Base-by-base conservation (phyloP, 2,888 invertebrate species). In the Carpatolechia fugitivella region DNA sequence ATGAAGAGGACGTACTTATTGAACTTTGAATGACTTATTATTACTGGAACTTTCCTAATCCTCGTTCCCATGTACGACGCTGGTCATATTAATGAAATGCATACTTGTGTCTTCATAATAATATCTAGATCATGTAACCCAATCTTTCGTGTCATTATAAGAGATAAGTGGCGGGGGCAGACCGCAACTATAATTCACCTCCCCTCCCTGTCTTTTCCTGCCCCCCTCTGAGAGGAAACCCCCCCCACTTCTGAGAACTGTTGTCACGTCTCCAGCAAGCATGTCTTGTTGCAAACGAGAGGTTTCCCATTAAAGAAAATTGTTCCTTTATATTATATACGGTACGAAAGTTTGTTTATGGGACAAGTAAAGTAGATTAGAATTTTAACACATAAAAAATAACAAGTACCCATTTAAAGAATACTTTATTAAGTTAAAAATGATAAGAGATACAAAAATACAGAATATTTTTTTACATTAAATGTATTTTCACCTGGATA, bases 141-240 rank as follows among this genome's bases (percentile, higher is more conserved):
- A 76, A 79, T 76, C 73, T 77, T 63, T 62, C 66, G 65, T 72
- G 76, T 77, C 75, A 78, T 82, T 82, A 82, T 76, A 69, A 66
- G 67, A 76, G 74, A 76, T 78, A 79, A 81, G 81, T 80, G 74
- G 65, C 64, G 68, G 65, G 72, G 69, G 72, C 74, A 75, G 74
- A 72, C 74, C 69, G 70, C 63, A 65, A 65, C 70, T 70, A 76
- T 82, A 76, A 81, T 74, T 82, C 76, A 76, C 72, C 70, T 70
- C 71, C 66, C 59, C 64, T 63, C 66, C 63, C 20, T 20, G 64
- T 63, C 62, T 58, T 52, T 18, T 63, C 59, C 59, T 62, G 65
- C 65, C 62, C 59, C 57, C 63, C 52, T 31, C 14, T 11, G 51
- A 59, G 56, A 63, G 68, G 67, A 65, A n/a, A n/a, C n/a, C 66